Conservation (phyloP, 2,797 vertebrate species). For the Sebastiscus albofasciatus region DNA sequence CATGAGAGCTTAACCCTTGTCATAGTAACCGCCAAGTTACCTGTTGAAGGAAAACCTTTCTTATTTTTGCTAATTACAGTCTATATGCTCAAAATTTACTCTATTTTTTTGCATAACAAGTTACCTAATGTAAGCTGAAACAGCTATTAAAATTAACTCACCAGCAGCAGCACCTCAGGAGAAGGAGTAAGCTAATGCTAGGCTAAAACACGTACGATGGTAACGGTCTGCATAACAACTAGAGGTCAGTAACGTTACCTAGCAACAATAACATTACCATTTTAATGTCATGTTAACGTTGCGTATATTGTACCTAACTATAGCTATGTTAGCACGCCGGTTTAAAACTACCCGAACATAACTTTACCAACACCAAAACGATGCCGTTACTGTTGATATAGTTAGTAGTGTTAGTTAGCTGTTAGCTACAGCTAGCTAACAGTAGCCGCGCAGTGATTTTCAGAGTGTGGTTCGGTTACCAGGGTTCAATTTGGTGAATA, state of each 20-base stretch:
- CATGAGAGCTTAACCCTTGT: neutral
- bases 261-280: accelerated
- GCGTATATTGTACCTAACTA: neutral
- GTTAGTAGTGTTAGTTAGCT: too few relatives aligned
- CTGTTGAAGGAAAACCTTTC: accelerated
- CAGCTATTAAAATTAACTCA: neutral
- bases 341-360: neutral
- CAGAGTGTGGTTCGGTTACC: neutral
- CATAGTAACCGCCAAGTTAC: neutral
- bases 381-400: accelerated
- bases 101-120: too few relatives aligned
- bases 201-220: neutral
- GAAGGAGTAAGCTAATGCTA: neutral
- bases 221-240: neutral
- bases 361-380: neutral
- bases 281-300: neutral
- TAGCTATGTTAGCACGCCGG: neutral
- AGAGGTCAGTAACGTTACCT: neutral
- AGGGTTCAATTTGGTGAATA: neutral
- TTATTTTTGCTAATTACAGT: neutral
- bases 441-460: neutral
- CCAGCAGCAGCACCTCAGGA: neutral
- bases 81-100: too few relatives aligned
- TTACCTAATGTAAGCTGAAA: neutral
- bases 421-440: neutral